Evolutionary conservation across 2,113 vertebrate species (phyloP), one percentile per base, ranked within the genome.

Genomic region (Pimephales promelas): DNA sequence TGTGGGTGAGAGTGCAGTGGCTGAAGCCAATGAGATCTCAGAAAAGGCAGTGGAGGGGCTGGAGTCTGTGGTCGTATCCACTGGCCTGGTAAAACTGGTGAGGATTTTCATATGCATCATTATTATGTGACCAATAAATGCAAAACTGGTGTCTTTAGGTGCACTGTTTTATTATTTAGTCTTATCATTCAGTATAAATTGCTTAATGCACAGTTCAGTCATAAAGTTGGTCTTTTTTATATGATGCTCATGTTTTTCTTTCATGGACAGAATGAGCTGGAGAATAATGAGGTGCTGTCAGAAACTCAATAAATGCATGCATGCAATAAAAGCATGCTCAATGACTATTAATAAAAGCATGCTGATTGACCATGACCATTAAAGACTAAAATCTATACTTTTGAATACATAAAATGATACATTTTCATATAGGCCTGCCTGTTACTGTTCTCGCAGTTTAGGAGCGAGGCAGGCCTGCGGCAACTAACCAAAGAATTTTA

Each of bases 1-100:
- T 0, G 95, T 95, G 70, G 95, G 96, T 0, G 97, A 97, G 28
- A 91, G 94, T 0, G 92, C 97, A 0, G 97, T 98, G 22, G 6
- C 93, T 78, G 96, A 96, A 0, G 96, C 96, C 88, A 98, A 96
- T 86, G 96, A 96, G 0, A 94, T 96, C 62, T 96, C 97, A 87
- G 93, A 85, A 90, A 96, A 96, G 85, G 93, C 97, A 0, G 95
- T 97, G 90, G 95, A 97, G 87, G 95, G 95, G 70, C 96, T 95
- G 40, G 97, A 96, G 90, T 95, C 86, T 10, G 94, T 97, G 0
- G 97, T 88, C 0, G 31, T 95, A 77, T 94, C 94, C 14, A 89
- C 94, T 0, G 96, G 97, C 79, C 88, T 97, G 2, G 92, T 97
- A 68, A 95, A 88, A 84, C 91, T 91, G 95, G 97, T 98, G 86